Percentiles rank a stretch among this genome's conserved stretches.
These are phyloP conservation scores for Prosopocoilus inquinatus DNA, from an alignment of 2,888 invertebrate genomes.

Conservation along the genomic window DNA sequence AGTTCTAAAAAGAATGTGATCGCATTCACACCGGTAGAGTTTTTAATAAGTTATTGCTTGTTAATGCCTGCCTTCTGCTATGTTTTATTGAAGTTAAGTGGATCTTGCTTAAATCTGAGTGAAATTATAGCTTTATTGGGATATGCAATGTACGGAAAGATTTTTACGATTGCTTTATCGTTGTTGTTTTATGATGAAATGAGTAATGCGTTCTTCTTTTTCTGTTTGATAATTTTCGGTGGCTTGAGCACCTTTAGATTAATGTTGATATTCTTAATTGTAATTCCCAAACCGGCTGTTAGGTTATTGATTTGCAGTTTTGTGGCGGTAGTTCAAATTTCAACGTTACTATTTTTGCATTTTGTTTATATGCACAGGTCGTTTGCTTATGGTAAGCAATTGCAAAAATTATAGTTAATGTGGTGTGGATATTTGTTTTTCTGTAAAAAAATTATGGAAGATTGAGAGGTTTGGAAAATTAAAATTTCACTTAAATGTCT, in stretches of 20 bases:
- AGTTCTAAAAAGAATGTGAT: constrained; percentile 38
- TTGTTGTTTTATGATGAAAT: constrained; percentile 48
- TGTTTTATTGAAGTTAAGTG: constrained; percentile 41
- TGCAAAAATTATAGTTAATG: neutral
- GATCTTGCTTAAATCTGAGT: constrained; percentile 41
- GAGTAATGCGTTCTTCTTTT: constrained; percentile 51
- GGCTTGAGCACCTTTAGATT: constrained; percentile 52
- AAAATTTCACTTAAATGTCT: too few species aligned
- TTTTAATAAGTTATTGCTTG: constrained; percentile 41
- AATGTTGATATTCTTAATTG: constrained; percentile 49
- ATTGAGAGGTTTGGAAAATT: too few species aligned
- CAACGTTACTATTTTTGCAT: constrained; percentile 54
- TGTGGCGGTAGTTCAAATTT: constrained; percentile 49
- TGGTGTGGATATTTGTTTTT: neutral
- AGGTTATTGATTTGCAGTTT: constrained; percentile 53
- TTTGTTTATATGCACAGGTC: constrained; percentile 54
- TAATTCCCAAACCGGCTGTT: constrained; percentile 51
- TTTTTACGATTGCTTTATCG: constrained; percentile 48
- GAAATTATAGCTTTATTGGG: constrained; percentile 51
- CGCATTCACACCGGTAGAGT: constrained; percentile 41
- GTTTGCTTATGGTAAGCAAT: constrained; percentile 40
- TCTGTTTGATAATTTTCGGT: constrained; percentile 50
- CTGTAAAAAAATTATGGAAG: neutral
- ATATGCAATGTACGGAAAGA: constrained; percentile 53
- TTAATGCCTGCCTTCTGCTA: constrained; percentile 45